Base-by-base conservation (phyloP, 2,888 invertebrate genomes). In the Drosophila nigritarsus region DNA sequence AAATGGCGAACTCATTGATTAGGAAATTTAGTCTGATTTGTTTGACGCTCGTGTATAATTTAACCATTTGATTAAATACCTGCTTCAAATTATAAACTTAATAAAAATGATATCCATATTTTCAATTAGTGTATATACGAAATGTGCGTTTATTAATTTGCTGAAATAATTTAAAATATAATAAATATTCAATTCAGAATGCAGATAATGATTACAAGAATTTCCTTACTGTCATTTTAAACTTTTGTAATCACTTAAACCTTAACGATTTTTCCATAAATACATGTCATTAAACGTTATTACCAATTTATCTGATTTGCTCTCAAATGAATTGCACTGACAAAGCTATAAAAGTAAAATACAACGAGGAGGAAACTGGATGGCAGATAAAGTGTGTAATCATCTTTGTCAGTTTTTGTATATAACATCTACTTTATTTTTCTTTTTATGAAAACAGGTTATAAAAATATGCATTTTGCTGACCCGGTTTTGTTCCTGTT, bases 341-440 rank as follows among this genome's bases (percentile, higher is more conserved):
- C 32, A 59, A 15, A 15, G 50, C 32, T 32, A 65, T 32, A 18
- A 38, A 30, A 42, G 51, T 30, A 15, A 65, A 40, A 18, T n/a
- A 32, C 27, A 50, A 40, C 1, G 0, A 2, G 29, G 8, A 8
- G 18, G 1, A 63, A 38, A 8, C 18, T 24, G 24, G 18, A 36
- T 32, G 30, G 18, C 48, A 59, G 32, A 34, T 48, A 15, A 11
- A 27, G 13, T 32, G 36, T 27, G 2, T 32, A 32, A 24, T n/a
- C 27, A 38, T 30, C 58, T 51, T 36, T 56, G 34, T 3, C 20
- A 11, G 32, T 49, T 48, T 40, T 49, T 34, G 8, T 18, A 11
- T 18, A 20, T 15, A 36, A 11, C 34, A 48, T 7, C 11, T 11
- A 40, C 20, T 7, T 50, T 56, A n/a, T 24, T 30, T 42, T 32